Evolutionary conservation across 2,797 vertebrate genomes (phyloP).

Genomic region (Eupleurogrammus muticus): DNA sequence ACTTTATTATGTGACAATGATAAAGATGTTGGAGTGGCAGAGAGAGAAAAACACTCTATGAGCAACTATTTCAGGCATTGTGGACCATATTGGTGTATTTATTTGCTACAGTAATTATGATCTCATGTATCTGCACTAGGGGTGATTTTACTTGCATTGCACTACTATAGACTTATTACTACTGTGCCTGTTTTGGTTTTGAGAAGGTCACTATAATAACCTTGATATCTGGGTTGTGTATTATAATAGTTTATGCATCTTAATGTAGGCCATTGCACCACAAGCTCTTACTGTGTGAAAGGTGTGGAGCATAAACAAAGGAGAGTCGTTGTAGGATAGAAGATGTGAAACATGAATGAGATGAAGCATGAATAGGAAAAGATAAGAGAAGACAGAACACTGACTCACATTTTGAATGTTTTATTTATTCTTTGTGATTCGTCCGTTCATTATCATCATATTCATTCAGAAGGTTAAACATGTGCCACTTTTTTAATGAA

Average conservation of each 20-base stretch:
- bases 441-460: background rate
- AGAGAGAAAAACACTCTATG: slow-evolving; percentile 11
- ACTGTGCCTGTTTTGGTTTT: slow-evolving; percentile 48
- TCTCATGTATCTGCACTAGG: slow-evolving; percentile 39
- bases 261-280: background rate
- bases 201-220: slow-evolving; percentile 14
- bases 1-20: slow-evolving; percentile 7
- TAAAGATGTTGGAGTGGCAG: slow-evolving; percentile 26
- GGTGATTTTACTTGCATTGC: slow-evolving; percentile 44
- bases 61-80: slow-evolving; percentile 19
- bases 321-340: background rate
- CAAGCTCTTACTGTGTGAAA: slow-evolving; percentile 2
- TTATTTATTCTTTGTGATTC: background rate
- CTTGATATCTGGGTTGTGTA: slow-evolving; percentile 2
- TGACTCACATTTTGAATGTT: background rate
- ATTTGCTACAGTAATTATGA: slow-evolving; percentile 18
- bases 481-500: background rate
- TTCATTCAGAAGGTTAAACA: background rate
- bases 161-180: slow-evolving; percentile 50
- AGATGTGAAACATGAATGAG: background rate
- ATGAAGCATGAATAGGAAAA: background rate
- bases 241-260: slow-evolving; percentile 1
- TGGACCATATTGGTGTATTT: slow-evolving; percentile 38
- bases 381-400: background rate
- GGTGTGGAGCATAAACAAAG: slow-evolving; percentile 6